phyloP scores from a whole-genome alignment of 2,888 invertebrate species.

The Nephrotoma flavescens region DNA sequence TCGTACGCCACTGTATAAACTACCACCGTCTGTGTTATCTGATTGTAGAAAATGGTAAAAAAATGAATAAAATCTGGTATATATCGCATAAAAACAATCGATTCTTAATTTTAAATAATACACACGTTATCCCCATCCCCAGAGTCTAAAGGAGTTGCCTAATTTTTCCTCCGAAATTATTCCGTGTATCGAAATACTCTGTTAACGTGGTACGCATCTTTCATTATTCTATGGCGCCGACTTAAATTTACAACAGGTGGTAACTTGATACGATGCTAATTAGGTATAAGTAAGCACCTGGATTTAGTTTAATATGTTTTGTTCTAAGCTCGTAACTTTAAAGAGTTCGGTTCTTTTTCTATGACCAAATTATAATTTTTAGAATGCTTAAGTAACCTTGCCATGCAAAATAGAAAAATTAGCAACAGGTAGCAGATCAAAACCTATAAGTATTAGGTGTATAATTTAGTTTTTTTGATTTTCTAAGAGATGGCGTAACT shows the following conservation, averaged over 20 bases:
- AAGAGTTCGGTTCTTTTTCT: neutral
- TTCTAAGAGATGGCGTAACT: too few species aligned
- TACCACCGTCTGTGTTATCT: neutral
- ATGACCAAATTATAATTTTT: neutral
- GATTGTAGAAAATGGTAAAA: neutral
- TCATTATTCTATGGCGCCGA: neutral
- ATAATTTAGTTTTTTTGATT: too few species aligned
- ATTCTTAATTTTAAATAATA: neutral
- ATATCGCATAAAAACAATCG: neutral
- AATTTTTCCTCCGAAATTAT: neutral
- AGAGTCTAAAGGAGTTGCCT: neutral
- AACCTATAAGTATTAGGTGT: neutral
- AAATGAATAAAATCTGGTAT: neutral
- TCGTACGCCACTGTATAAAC: neutral
- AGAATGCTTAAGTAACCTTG: too few species aligned
- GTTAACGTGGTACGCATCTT: neutral
- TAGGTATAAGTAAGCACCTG: neutral
- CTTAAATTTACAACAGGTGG: neutral
- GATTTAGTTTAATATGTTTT: neutral
- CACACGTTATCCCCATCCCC: neutral
- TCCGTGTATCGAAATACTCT: neutral
- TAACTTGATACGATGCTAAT: neutral
- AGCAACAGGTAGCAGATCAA: neutral
- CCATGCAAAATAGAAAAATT: too few species aligned
- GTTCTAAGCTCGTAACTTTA: neutral